Conservation (phyloP, 1,140 invertebrate species). For the Drosophila orena region DNA sequence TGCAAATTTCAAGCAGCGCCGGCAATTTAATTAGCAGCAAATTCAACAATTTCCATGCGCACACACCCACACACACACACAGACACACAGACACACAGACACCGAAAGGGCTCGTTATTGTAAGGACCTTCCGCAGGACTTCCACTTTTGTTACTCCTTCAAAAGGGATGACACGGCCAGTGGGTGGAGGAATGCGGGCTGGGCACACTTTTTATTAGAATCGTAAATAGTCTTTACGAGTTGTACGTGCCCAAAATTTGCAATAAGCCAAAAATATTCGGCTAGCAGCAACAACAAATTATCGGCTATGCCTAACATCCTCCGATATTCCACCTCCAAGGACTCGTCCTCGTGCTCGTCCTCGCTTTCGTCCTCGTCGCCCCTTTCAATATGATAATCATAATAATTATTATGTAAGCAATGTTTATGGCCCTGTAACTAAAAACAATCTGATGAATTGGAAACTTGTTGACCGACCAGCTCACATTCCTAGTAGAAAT, state of each 20-base stretch:
- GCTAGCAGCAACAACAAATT: constrained; percentile 67
- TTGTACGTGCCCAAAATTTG: constrained; percentile 81
- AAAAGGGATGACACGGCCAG: constrained; percentile 39
- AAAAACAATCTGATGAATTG: constrained; percentile 48
- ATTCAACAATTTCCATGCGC: constrained; percentile 75
- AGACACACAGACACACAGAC: background rate
- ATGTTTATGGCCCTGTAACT: constrained; percentile 55
- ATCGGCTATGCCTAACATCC: constrained; percentile 49
- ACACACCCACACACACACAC: constrained; percentile 18
- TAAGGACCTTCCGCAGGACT: constrained; percentile 39
- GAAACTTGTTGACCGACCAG: constrained; percentile 24
- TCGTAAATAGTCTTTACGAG: constrained; percentile 83
- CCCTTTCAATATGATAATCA: constrained; percentile 69
- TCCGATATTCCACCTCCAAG: background rate
- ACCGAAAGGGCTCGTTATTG: constrained; percentile 38
- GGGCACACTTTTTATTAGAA: constrained; percentile 80
- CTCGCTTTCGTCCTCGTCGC: background rate
- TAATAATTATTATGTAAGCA: constrained; percentile 67
- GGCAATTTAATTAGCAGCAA: constrained; percentile 81
- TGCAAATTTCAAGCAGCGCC: constrained; percentile 65
- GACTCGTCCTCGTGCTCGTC: background rate
- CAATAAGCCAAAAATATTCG: constrained; percentile 75
- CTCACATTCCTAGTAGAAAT: background rate
- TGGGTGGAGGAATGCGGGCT: background rate
- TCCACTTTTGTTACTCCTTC: constrained; percentile 51